Evolutionary conservation across 2,797 vertebrate genomes (phyloP).

Genomic region (Falco concolor): DNA sequence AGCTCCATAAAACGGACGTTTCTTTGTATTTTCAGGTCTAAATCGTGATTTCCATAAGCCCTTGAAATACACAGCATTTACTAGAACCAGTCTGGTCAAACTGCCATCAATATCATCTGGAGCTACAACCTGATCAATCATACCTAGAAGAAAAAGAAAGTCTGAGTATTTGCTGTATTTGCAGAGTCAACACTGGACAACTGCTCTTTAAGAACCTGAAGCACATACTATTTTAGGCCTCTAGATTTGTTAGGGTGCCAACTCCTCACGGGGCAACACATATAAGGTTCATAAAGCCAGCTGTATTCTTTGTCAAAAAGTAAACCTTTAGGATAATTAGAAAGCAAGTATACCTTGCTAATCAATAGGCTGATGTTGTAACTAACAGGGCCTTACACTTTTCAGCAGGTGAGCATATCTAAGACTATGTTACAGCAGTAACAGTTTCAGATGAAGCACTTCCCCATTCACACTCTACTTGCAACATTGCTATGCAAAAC

Average conservation of each 20-base stretch:
- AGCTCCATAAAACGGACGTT: conserved; percentile 79
- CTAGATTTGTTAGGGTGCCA: not conserved
- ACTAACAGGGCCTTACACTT: not conserved
- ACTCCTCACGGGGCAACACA: not conserved
- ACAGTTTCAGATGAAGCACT: not conserved
- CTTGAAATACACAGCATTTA: conserved; percentile 94
- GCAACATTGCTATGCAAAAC: not conserved
- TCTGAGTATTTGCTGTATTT: not conserved
- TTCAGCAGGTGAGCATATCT: not conserved
- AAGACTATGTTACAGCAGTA: not conserved
- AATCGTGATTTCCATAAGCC: conserved; percentile 94
- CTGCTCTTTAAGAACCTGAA: not conserved
- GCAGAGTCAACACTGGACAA: not conserved
- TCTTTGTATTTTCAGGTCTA: conserved; percentile 89
- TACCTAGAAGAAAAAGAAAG: conserved; percentile 74
- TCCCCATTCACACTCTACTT: not conserved
- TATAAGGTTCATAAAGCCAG: not conserved
- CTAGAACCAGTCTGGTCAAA: conserved; percentile 83
- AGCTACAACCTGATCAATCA: conserved; percentile 85
- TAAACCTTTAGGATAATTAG: not conserved
- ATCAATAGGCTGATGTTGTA: not conserved
- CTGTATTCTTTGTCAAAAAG: not conserved
- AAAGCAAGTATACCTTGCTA: not conserved
- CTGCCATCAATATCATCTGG: conserved; percentile 80
- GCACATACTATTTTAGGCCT: not conserved